Conservation (phyloP, 2,888 invertebrate species). For the Drosophila trichaetosa region DNA sequence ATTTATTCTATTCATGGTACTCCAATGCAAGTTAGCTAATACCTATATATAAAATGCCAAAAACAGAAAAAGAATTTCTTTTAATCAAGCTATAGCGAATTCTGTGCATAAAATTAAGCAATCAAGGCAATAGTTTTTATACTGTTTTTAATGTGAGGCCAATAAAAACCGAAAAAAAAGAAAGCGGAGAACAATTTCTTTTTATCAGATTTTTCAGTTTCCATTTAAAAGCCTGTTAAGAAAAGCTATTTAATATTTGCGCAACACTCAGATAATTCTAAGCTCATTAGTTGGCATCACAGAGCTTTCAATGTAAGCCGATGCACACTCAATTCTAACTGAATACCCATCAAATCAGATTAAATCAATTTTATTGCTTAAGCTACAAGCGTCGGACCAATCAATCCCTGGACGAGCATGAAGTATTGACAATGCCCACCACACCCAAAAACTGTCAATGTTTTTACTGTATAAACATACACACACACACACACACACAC, state of each 20-base stretch:
- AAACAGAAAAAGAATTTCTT: conserved; percentile 24
- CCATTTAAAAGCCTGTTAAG: background rate
- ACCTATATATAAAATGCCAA: conserved; percentile 3
- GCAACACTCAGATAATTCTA: conserved; percentile 21
- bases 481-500: background rate
- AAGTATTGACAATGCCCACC: conserved; percentile 41
- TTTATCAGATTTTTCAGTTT: background rate
- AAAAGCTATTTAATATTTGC: conserved; percentile 11
- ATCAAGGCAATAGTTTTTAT: conserved; percentile 54
- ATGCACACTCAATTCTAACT: conserved; percentile 1
- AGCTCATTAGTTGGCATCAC: conserved; percentile 31
- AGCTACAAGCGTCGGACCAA: conserved; percentile 28
- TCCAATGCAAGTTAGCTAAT: conserved; percentile 18
- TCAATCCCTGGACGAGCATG: conserved; percentile 41
- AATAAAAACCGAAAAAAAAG: background rate
- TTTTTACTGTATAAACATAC: conserved; percentile 14
- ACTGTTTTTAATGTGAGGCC: conserved; percentile 6
- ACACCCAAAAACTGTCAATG: conserved; percentile 69
- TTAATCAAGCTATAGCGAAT: conserved; percentile 38
- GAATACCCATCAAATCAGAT: conserved; percentile 43
- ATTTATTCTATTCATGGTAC: conserved; percentile 28
- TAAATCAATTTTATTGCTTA: conserved; percentile 57
- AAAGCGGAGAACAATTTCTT: background rate
- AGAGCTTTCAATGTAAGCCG: background rate
- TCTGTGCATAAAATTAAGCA: conserved; percentile 49